Evolutionary conservation across 2,113 vertebrate genomes (phyloP), one percentile per base, ranked within the genome.

Genomic region (Scophthalmus maximus): DNA sequence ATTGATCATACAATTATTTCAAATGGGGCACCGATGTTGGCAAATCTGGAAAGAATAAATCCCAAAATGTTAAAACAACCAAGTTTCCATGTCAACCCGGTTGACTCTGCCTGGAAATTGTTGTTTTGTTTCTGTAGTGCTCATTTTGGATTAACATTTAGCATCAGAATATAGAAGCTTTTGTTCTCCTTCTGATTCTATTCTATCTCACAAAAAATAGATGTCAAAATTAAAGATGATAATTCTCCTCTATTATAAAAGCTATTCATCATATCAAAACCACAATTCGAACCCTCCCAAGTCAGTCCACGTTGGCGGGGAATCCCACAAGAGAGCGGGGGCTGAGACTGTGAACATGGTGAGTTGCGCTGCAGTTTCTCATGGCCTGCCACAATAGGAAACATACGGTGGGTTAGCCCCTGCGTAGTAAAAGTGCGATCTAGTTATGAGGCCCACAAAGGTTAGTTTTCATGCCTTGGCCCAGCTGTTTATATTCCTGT

Each of bases 401-500:
- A 32, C 63, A 63, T 3, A 4, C 53, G 5, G 4, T 20, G 22
- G 49, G 32, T 44, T 4, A 22, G 29, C 47, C 60, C 73, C 18
- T 27, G 47, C 62, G 57, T 65, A 8, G 55, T 74, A 36, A 38
- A 61, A 12, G 61, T 73, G 46, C 8, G 34, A 59, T 66, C 1
- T 0, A 46, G 58, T 71, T 66, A 51, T 34, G 6, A 59, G 38
- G 44, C 67, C 46, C n/a, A 49, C 23, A 3, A 46, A 22, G n/a
- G 65, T 74, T 61, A 22, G 42, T 67, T 80, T 56, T 78, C 22
- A 5, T 60, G 27, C 79, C 47, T 34, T 5, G 44, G 63, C 50
- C 8, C 27, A 9, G 20, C 23, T 65, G 74, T 79, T 82, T 83
- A 50, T 70, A 6, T 61, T 50, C 66, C 58, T 67, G 66, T 76